These are phyloP conservation scores for Pseudorectes ferrugineus DNA, from an alignment of 2,113 vertebrate species.

Conservation along the genomic window DNA sequence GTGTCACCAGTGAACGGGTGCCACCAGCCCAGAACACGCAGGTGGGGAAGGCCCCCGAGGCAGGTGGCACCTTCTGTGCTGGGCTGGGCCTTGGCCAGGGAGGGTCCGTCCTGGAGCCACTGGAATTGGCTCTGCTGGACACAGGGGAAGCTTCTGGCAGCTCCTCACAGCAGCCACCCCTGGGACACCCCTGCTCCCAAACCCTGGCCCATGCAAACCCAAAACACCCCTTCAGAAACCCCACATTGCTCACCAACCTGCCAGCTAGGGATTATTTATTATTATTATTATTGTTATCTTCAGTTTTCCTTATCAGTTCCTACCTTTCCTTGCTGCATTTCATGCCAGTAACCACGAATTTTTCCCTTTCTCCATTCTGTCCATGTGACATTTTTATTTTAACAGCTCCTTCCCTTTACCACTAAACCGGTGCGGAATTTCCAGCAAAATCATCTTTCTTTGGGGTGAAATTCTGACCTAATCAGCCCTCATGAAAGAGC, in stretches of 20 bases:
- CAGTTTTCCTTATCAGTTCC: not conserved
- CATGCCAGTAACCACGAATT: not conserved
- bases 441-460: not conserved
- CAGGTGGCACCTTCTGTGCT: not conserved
- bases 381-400: not conserved
- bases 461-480: slow-evolving; percentile 12
- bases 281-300: not conserved
- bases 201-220: not conserved
- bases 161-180: not conserved
- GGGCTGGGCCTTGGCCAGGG: not conserved
- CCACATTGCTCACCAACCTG: not conserved
- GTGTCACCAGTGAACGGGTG: not conserved
- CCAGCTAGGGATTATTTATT: not conserved
- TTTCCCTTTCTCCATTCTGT: not conserved
- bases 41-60: accelerated
- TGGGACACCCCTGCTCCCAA: not conserved
- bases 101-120: not conserved
- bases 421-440: not conserved
- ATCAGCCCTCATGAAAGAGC: not conserved
- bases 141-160: not conserved
- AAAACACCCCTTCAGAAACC: not conserved
- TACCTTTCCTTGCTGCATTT: not conserved
- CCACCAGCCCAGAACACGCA: not conserved
- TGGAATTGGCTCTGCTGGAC: not conserved
- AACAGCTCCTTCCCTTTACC: not conserved